Evolutionary conservation across 2,113 vertebrate genomes (phyloP).

Genomic region (Centrocercus urophasianus): DNA sequence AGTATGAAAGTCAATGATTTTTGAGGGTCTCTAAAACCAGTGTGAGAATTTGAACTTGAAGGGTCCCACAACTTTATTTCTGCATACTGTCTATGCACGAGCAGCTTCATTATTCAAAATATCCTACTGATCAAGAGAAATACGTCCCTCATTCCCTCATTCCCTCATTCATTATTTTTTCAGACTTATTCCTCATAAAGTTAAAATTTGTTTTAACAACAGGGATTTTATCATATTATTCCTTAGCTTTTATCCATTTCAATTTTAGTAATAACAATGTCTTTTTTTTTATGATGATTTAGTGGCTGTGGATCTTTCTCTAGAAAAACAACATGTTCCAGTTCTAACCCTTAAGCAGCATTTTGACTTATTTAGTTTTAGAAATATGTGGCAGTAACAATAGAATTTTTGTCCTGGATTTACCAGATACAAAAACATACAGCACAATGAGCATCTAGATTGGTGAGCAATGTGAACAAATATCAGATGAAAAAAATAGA

Average conservation of each 20-base stretch:
- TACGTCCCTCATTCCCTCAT: neutral
- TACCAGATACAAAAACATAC: neutral
- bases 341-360: neutral
- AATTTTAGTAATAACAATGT: neutral
- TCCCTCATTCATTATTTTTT: neutral
- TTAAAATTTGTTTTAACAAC: neutral
- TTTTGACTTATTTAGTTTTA: neutral
- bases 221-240: neutral
- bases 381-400: neutral
- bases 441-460: neutral
- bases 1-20: neutral
- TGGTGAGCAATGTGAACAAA: neutral
- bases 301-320: neutral
- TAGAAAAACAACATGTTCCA: neutral
- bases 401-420: neutral
- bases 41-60: neutral
- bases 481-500: neutral
- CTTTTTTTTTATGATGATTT: neutral
- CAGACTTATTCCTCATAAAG: neutral
- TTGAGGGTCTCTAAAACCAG: neutral
- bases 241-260: neutral
- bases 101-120: neutral
- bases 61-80: neutral
- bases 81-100: neutral
- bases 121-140: conserved; percentile 24